Evolutionary conservation across 2,888 invertebrate genomes (phyloP).

Genomic region (Hirtodrosophila cameraria): DNA sequence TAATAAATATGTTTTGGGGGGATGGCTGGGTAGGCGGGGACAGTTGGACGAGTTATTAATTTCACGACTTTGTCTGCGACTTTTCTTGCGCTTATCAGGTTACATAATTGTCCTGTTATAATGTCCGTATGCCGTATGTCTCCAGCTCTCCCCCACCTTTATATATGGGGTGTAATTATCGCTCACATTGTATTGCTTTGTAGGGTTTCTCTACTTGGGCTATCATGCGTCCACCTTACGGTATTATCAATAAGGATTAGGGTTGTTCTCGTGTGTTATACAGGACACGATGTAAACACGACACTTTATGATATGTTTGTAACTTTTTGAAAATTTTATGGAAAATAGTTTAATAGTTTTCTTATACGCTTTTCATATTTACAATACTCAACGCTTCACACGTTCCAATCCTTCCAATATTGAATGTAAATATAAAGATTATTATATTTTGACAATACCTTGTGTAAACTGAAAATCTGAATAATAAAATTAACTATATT

Average conservation of each 20-base stretch:
- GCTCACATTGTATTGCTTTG: constrained; percentile 62
- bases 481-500: no score
- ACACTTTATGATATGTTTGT: background rate
- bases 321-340: background rate
- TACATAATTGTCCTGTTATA: constrained; percentile 75
- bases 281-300: background rate
- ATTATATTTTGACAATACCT: no score
- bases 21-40: background rate
- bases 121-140: constrained; percentile 14
- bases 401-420: no score
- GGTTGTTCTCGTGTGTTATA: constrained; percentile 25
- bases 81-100: constrained; percentile 65
- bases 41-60: constrained; percentile 59
- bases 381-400: no score
- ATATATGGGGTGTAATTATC: constrained; percentile 71
- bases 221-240: constrained; percentile 29
- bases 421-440: no score
- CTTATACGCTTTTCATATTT: no score
- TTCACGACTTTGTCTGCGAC: constrained; percentile 70
- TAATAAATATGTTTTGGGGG: constrained; percentile 69
- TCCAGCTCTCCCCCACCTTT: constrained; percentile 16
- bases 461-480: no score
- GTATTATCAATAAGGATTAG: constrained; percentile 34
- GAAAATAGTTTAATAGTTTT: no score
- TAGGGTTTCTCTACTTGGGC: constrained; percentile 59